phyloP scores from a whole-genome alignment of 2,888 invertebrate genomes.

The Eumacrocentrus americanus region DNA sequence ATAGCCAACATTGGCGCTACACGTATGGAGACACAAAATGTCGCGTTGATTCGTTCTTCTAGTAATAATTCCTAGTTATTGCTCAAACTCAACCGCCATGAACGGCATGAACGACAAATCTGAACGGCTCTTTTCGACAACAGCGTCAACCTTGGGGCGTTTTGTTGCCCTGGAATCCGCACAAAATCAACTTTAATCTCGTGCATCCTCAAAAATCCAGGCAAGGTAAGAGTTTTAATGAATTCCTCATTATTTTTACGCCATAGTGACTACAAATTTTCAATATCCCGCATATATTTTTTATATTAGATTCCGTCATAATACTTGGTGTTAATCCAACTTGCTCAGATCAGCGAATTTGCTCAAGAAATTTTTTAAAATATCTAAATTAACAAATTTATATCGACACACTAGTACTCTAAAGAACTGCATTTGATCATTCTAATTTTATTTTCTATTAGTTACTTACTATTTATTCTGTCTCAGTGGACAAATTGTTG shows the following conservation, averaged over 20 bases:
- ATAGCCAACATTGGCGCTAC: background rate
- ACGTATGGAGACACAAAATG: background rate
- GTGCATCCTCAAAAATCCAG: slow-evolving; percentile 30
- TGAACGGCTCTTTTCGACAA: slow-evolving; percentile 36
- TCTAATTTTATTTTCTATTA: no score
- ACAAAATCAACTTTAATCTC: slow-evolving; percentile 45
- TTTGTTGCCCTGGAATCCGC: slow-evolving; percentile 27
- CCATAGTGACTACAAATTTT: slow-evolving; percentile 27
- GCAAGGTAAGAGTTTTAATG: slow-evolving; percentile 36
- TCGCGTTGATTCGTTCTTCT: background rate
- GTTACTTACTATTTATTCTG: no score
- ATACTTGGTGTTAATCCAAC: no score
- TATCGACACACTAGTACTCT: no score
- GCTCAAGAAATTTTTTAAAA: background rate
- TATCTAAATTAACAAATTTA: no score
- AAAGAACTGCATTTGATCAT: no score
- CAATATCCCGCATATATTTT: background rate
- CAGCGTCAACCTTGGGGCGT: slow-evolving; percentile 34
- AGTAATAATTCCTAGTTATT: background rate
- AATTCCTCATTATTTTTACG: slow-evolving; percentile 26
- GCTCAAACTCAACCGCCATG: no score
- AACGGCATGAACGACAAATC: no score
- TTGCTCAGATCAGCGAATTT: no score
- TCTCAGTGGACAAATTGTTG: background rate
- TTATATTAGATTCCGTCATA: background rate